Conservation (phyloP, 2,797 vertebrate species). For the Mormyrops attenuatus region DNA sequence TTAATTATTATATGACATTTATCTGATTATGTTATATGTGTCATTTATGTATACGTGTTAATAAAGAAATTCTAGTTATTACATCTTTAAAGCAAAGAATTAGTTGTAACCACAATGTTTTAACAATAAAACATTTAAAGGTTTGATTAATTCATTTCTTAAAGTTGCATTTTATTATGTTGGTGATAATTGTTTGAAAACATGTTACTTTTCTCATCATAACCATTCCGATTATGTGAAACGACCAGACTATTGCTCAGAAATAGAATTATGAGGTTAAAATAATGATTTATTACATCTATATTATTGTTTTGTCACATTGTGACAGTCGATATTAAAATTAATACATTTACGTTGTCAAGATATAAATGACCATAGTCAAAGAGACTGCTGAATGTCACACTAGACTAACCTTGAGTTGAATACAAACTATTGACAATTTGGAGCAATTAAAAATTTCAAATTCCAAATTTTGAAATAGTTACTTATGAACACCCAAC, state of each 20-base stretch:
- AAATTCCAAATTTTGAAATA: not conserved
- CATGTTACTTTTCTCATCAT: not conserved
- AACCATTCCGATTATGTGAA: not conserved
- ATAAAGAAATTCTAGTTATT: not conserved
- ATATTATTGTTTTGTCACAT: not conserved
- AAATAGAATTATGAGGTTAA: not conserved
- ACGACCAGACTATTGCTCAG: not conserved
- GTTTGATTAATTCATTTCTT: not conserved
- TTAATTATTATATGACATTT: not conserved
- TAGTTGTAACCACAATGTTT: not conserved
- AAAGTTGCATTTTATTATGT: not conserved
- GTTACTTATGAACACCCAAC: not conserved
- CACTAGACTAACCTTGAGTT: not conserved
- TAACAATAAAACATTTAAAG: conserved; percentile 6
- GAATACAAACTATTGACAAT: not conserved
- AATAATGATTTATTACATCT: conserved; percentile 4
- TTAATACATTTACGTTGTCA: not conserved
- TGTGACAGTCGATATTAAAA: not conserved
- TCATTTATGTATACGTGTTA: not conserved
- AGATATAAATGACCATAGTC: not conserved
- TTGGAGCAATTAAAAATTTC: not conserved
- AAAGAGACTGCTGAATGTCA: not conserved
- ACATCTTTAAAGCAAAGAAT: conserved; percentile 2
- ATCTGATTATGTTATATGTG: not conserved
- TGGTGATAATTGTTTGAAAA: not conserved